A percentile compares a stretch with the other conserved stretches of the same genome.
Conservation (phyloP, 1,140 invertebrate genomes). For the Drosophila navojoa region DNA sequence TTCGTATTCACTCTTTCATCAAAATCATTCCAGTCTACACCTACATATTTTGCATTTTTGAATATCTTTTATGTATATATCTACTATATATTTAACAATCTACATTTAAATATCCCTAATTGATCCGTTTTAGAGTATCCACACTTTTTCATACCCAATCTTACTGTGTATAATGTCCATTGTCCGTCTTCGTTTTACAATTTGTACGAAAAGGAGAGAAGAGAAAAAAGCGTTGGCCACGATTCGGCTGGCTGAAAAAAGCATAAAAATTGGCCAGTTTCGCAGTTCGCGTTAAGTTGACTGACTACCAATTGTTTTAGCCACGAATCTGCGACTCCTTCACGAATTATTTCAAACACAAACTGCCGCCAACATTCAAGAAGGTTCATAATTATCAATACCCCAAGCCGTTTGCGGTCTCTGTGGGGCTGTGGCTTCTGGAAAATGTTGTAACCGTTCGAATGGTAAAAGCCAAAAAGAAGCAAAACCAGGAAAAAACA, state of each 20-base stretch:
- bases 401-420: constrained; percentile 40
- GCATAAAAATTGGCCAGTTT: constrained; percentile 74
- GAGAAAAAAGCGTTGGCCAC: constrained; percentile 64
- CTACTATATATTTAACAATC: no score
- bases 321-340: constrained; percentile 72
- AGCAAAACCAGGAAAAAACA: constrained; percentile 8
- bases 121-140: constrained; percentile 3
- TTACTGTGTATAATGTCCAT: not conserved
- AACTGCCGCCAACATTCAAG: constrained; percentile 75
- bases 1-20: no score
- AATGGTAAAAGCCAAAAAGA: constrained; percentile 13
- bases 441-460: constrained; percentile 65
- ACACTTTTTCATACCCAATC: not conserved
- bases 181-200: constrained; percentile 70
- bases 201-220: constrained; percentile 54
- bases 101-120: no score
- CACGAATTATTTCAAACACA: constrained; percentile 78
- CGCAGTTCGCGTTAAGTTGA: constrained; percentile 76
- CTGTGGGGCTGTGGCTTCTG: constrained; percentile 66
- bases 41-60: no score
- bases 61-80: no score
- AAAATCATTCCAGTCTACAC: no score
- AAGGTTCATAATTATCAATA: constrained; percentile 78
- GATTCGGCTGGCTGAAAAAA: constrained; percentile 57
- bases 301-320: constrained; percentile 79